These are phyloP conservation scores for Hypsopygia costalis DNA, from an alignment of 2,888 invertebrate species.

Conservation along the genomic window DNA sequence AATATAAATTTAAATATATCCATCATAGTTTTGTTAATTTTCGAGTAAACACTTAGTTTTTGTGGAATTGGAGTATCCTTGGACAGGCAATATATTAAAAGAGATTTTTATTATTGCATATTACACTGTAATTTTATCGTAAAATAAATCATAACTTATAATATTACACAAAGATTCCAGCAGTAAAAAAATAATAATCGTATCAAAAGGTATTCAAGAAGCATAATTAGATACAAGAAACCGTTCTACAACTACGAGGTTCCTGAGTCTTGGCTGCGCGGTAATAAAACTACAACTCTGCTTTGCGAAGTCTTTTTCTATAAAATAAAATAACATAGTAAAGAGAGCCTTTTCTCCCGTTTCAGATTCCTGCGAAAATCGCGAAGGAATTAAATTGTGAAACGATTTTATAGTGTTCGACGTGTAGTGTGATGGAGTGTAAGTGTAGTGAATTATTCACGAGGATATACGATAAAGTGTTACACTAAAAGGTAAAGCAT, in stretches of 20 bases:
- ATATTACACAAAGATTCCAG: too few relatives aligned
- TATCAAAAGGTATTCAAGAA: too few relatives aligned
- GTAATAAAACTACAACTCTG: slow-evolving; percentile 15
- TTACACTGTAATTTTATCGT: too few relatives aligned
- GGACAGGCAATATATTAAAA: too few relatives aligned
- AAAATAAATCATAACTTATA: too few relatives aligned
- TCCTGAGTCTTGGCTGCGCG: not conserved
- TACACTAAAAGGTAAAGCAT: slow-evolving; percentile 51
- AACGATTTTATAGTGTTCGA: slow-evolving; percentile 27
- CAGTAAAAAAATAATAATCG: too few relatives aligned
- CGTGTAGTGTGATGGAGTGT: slow-evolving; percentile 56
- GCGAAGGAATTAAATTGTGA: slow-evolving; percentile 25
- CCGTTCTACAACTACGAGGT: not conserved
- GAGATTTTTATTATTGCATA: too few relatives aligned
- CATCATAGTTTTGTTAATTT: too few relatives aligned
- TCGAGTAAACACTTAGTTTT: too few relatives aligned
- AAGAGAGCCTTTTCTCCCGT: slow-evolving; percentile 48
- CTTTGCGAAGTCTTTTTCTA: slow-evolving; percentile 22
- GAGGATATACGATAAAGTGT: slow-evolving; percentile 39
- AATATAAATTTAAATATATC: too few relatives aligned
- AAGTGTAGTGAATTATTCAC: slow-evolving; percentile 33
- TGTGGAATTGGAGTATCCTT: too few relatives aligned
- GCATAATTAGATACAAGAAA: slow-evolving; percentile 3
- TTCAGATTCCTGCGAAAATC: slow-evolving; percentile 53
- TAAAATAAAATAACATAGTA: slow-evolving; percentile 21